Base-by-base conservation (phyloP, 2,888 invertebrate genomes). In the Aspidapion aeneum region DNA sequence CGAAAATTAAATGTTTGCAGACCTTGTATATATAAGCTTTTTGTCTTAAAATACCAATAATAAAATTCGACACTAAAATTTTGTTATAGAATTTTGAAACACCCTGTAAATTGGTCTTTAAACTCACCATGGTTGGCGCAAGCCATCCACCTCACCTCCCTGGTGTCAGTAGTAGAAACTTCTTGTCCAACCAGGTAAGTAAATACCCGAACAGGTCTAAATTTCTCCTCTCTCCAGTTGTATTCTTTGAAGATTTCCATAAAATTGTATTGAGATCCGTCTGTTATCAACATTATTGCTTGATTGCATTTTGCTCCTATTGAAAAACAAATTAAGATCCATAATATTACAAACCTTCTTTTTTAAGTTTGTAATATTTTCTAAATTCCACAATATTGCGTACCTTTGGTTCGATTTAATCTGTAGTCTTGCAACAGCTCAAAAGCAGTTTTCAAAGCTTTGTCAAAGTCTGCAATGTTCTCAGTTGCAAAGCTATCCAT, bases 231-330 rank as follows among this genome's bases (percentile, higher is more conserved):
- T 21, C 83, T 83, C 93, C 93, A 93, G 80, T 98, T 99, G 82
- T 91, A 94, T 69, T 86, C 84, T 75, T 93, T 87, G 80, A 99
- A 99, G 62, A 97, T 89, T 74, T 96, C 93, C 77, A 94, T 91
- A 81, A 90, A 96, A 76, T 91, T 94, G 75, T 95, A 93, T 55
- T 98, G 96, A 17, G 98, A 96, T 20, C 98, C 98, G 80, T 99
- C 99, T n/a, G 98, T 98, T 71, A 99, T 90, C 71, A 99, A 82
- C 98, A 99, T 98, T 74, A 99, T 98, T 22, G 97, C 98, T 83
- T 97, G 91, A 81, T 94, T 95, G 78, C 93, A 93, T 70, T 85
- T 76, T 18, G 80, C 80, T 9, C 80, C 80, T 77, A 62, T 7
- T 48, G 49, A 12, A 48, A 9, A 48, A 9, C 49, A 9, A 12